Evolutionary conservation across 2,888 invertebrate species (phyloP).

Genomic region (Beris morrisii): DNA sequence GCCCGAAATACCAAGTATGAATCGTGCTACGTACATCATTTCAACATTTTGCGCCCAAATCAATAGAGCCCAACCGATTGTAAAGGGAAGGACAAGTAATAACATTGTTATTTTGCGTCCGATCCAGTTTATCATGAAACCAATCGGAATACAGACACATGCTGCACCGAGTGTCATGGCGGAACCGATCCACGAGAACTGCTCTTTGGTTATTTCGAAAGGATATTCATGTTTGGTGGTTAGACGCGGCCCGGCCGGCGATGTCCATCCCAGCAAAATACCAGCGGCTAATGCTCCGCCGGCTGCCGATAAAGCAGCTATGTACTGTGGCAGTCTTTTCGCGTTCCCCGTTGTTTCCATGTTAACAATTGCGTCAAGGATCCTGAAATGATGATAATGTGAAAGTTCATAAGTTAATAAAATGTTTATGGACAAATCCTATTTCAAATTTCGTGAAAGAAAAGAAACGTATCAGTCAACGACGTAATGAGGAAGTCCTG

Average conservation of each 20-base stretch:
- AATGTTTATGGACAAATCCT: too few relatives aligned
- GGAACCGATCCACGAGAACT: constrained; percentile 74
- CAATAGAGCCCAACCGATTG: constrained; percentile 73
- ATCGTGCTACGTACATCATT: constrained; percentile 53
- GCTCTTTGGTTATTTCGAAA: constrained; percentile 58
- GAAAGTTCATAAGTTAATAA: too few relatives aligned
- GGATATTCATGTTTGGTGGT: constrained; percentile 58
- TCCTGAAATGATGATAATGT: constrained; percentile 44
- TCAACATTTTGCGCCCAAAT: constrained; percentile 67
- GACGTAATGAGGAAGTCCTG: too few relatives aligned
- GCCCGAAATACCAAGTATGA: constrained; percentile 53
- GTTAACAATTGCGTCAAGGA: constrained; percentile 49
- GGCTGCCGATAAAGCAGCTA: constrained; percentile 63
- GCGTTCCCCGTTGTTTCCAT: constrained; percentile 48
- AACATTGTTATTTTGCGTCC: constrained; percentile 70
- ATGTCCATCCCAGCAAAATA: constrained; percentile 76
- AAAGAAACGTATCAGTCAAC: too few relatives aligned
- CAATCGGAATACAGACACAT: constrained; percentile 71
- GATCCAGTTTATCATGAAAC: constrained; percentile 67
- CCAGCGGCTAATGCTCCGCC: constrained; percentile 79
- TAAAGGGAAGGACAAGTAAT: constrained; percentile 63
- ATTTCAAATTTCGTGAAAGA: too few relatives aligned
- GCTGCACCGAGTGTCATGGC: constrained; percentile 74
- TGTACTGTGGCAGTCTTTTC: constrained; percentile 50
- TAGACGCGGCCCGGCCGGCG: constrained; percentile 64